Conservation (phyloP, 2,797 vertebrate species). For the Coluber constrictor region DNA sequence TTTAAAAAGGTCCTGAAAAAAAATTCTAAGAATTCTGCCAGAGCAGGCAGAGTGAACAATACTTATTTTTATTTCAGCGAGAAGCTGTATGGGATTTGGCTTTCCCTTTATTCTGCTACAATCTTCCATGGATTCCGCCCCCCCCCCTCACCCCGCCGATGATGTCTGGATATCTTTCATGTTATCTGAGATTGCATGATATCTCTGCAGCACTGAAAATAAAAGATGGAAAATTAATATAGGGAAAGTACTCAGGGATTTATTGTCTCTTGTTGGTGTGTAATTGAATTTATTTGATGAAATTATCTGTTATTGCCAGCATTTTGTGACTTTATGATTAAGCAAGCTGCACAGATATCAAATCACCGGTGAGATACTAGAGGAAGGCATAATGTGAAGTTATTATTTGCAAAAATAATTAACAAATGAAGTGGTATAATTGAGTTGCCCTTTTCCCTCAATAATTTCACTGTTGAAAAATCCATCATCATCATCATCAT, state of each 20-base stretch:
- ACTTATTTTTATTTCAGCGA: neutral
- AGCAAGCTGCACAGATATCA: neutral
- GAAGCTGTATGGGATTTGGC: neutral
- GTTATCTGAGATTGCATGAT: neutral
- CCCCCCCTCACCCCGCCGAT: no score
- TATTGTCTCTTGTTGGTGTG: neutral
- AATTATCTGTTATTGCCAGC: neutral
- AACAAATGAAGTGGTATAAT: neutral
- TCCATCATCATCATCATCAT: no score
- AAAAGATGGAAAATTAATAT: slow-evolving; percentile 18
- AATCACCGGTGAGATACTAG: neutral
- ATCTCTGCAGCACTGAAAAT: neutral
- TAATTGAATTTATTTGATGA: neutral
- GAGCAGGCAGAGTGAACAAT: neutral
- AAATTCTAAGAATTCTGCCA: neutral
- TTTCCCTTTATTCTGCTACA: neutral
- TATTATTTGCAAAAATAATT: neutral
- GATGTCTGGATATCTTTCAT: neutral
- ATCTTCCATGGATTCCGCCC: neutral
- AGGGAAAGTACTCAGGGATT: neutral
- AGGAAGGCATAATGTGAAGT: neutral
- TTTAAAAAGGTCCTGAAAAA: neutral
- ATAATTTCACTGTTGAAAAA: neutral
- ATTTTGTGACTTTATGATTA: neutral
- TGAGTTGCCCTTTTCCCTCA: neutral